phyloP scores from a whole-genome alignment of 2,888 invertebrate genomes.

The Catocala fraxini region DNA sequence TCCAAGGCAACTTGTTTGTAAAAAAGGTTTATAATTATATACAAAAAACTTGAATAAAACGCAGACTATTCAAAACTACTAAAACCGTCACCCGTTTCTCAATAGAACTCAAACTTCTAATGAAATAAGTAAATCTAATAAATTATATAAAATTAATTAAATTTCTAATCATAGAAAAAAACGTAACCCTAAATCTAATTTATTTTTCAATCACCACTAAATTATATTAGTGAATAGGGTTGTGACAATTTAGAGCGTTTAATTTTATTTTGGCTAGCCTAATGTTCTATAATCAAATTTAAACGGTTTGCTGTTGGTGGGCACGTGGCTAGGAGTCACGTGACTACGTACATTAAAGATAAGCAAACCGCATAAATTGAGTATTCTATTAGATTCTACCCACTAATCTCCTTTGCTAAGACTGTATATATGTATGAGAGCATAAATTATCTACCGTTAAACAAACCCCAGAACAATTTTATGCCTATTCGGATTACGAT shows the following conservation, averaged over 20 bases:
- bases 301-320: constrained; percentile 56
- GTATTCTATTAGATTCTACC: constrained; percentile 76
- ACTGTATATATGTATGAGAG: constrained; percentile 65
- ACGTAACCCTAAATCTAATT: constrained; percentile 42
- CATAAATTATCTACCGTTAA: constrained; percentile 77
- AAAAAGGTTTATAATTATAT: too few relatives aligned
- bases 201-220: constrained; percentile 49
- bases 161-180: constrained; percentile 32
- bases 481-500: constrained; percentile 76
- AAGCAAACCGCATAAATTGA: constrained; percentile 75
- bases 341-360: constrained; percentile 72
- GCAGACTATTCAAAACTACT: too few relatives aligned
- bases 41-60: too few relatives aligned
- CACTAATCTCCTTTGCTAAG: constrained; percentile 67
- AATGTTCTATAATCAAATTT: constrained; percentile 72
- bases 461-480: constrained; percentile 80
- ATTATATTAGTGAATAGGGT: constrained; percentile 41
- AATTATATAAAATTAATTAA: constrained; percentile 28
- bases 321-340: constrained; percentile 70
- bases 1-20: too few relatives aligned
- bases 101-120: constrained; percentile 3
- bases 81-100: not conserved
- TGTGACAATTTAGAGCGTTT: constrained; percentile 39
- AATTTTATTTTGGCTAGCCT: constrained; percentile 41
- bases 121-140: constrained; percentile 16